Evolutionary conservation across 2,113 vertebrate genomes (phyloP).

Genomic region (Zootoca vivipara): DNA sequence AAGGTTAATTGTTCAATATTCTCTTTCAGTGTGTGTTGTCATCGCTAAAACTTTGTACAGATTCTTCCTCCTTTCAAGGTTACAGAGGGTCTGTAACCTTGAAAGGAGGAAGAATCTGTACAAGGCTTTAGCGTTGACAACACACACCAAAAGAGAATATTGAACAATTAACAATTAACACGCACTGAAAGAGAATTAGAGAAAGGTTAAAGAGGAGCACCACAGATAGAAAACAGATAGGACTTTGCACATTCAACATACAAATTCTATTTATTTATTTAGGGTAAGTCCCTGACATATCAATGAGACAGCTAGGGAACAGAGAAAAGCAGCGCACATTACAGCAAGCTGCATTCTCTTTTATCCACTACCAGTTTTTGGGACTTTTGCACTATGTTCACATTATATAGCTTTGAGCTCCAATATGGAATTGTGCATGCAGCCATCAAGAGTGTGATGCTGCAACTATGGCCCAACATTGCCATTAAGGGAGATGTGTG

Average conservation of each 20-base stretch:
- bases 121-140: background rate
- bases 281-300: background rate
- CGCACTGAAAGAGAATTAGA: too few species aligned
- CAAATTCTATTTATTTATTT: background rate
- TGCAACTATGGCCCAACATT: background rate
- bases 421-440: background rate
- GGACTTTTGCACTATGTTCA: too few species aligned
- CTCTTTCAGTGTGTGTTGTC: background rate
- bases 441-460: background rate
- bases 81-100: background rate
- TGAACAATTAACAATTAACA: background rate
- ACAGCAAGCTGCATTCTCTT: background rate
- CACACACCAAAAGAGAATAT: background rate
- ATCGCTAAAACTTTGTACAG: background rate
- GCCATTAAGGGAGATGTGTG: too few species aligned
- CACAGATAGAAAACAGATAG: background rate
- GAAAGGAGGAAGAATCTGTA: background rate
- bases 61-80: background rate
- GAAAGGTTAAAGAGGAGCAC: background rate
- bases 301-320: background rate
- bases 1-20: constrained; percentile 1
- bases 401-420: background rate
- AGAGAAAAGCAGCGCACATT: background rate
- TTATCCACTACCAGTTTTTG: background rate
- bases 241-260: background rate